phyloP scores from a whole-genome alignment of 2,113 vertebrate species.

The Anolis carolinensis region DNA sequence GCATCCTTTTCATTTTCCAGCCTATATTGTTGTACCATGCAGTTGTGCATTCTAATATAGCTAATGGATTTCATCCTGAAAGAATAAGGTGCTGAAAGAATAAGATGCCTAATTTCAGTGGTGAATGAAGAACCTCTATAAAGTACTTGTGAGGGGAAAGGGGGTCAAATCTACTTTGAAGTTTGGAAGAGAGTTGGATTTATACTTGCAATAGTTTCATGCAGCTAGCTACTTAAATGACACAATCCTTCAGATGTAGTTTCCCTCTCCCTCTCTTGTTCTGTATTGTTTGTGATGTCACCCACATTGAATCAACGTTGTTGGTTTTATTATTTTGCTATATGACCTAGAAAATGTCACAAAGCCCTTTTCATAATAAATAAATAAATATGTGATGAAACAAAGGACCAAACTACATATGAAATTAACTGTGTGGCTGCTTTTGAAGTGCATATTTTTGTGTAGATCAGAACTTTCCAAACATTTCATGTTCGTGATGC shows the following conservation, averaged over 20 bases:
- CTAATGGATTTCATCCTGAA: conserved; percentile 10
- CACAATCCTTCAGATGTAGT: neutral
- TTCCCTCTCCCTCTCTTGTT: neutral
- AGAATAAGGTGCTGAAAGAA: neutral
- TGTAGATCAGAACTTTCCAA: neutral
- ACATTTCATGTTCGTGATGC: too few relatives aligned
- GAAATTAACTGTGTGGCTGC: neutral
- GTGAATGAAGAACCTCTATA: conserved; percentile 24
- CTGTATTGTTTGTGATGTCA: neutral
- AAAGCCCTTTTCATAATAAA: neutral
- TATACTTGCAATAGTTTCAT: neutral
- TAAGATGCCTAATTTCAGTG: neutral
- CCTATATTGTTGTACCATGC: neutral
- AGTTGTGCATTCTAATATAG: conserved; percentile 29
- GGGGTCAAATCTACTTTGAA: neutral
- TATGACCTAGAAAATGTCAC: neutral
- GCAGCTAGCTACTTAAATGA: neutral
- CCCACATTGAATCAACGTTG: neutral
- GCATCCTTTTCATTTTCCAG: neutral
- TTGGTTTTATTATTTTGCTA: neutral
- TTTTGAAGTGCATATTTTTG: neutral
- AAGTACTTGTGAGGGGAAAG: conserved; percentile 8
- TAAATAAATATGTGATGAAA: too few relatives aligned
- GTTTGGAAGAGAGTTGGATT: neutral
- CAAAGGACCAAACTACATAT: neutral